Percentiles rank a stretch among this genome's conserved stretches.
Conservation (phyloP, 2,113 vertebrate species). For the Mus musculus region DNA sequence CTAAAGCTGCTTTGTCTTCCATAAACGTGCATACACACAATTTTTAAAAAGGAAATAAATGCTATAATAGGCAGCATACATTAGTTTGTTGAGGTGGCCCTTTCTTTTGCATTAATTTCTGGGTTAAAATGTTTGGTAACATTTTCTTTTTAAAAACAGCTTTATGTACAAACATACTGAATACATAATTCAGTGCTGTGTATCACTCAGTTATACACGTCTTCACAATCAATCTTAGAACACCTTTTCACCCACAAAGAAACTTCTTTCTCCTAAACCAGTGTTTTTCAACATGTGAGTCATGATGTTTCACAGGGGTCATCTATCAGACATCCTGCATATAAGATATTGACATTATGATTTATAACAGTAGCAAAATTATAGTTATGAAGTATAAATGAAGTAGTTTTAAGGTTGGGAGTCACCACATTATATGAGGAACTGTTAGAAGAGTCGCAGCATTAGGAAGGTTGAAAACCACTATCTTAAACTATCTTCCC, state of each 20-base stretch:
- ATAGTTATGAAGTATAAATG: not conserved
- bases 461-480: not conserved
- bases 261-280: not conserved
- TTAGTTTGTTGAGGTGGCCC: not conserved
- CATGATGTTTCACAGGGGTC: not conserved
- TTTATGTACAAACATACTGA: not conserved
- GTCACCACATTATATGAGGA: not conserved
- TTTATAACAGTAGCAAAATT: not conserved
- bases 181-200: not conserved
- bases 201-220: not conserved
- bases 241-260: not conserved
- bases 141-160: not conserved
- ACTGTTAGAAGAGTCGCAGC: not conserved
- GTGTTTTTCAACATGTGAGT: not conserved
- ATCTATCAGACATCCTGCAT: not conserved
- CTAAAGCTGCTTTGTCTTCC: not conserved
- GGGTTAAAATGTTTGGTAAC: not conserved
- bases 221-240: not conserved
- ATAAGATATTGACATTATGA: not conserved
- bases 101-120: not conserved
- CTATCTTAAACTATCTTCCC: not conserved
- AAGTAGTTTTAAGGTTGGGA: not conserved
- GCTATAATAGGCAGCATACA: not conserved
- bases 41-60: not conserved
- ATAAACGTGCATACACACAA: not conserved